Evolutionary conservation across 2,797 vertebrate species (phyloP).

Genomic region (Denticeps clupeoides): DNA sequence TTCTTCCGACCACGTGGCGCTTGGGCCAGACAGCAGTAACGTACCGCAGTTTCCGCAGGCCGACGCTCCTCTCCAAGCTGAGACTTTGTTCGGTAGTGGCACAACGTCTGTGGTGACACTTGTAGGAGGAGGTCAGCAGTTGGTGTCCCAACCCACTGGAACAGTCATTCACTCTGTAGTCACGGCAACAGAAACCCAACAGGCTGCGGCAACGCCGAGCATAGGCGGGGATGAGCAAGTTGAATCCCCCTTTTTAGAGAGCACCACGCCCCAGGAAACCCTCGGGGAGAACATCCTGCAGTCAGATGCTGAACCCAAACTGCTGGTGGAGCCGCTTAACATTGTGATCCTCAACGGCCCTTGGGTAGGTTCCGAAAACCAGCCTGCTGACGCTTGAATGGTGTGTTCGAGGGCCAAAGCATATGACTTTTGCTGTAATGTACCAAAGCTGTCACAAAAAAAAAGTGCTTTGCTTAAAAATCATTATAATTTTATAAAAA

Average conservation of each 20-base stretch:
- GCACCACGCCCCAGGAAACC: conserved; percentile 2
- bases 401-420: neutral
- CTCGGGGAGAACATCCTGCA: conserved; percentile 29
- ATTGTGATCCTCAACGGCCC: conserved; percentile 56
- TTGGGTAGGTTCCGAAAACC: conserved; percentile 20
- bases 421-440: neutral
- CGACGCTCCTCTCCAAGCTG: conserved; percentile 49
- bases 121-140: conserved; percentile 54
- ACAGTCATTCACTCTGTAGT: conserved; percentile 70
- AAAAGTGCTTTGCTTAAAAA: conserved; percentile 3
- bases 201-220: no score
- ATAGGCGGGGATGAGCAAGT: no score
- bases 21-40: conserved; percentile 61
- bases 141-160: conserved; percentile 54
- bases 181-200: conserved; percentile 63
- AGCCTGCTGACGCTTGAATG: conserved; percentile 9
- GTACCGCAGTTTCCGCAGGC: conserved; percentile 1
- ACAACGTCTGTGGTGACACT: conserved; percentile 53
- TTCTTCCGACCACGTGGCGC: conserved; percentile 61
- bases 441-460: neutral
- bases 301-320: conserved; percentile 33
- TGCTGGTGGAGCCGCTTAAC: conserved; percentile 53
- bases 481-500: conserved; percentile 34
- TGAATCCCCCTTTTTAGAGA: no score
- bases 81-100: conserved; percentile 25